A percentile compares a stretch with the other conserved stretches of the same genome.
These are phyloP conservation scores for Erpornis zantholeuca DNA, from an alignment of 2,113 vertebrate genomes.

Conservation along the genomic window DNA sequence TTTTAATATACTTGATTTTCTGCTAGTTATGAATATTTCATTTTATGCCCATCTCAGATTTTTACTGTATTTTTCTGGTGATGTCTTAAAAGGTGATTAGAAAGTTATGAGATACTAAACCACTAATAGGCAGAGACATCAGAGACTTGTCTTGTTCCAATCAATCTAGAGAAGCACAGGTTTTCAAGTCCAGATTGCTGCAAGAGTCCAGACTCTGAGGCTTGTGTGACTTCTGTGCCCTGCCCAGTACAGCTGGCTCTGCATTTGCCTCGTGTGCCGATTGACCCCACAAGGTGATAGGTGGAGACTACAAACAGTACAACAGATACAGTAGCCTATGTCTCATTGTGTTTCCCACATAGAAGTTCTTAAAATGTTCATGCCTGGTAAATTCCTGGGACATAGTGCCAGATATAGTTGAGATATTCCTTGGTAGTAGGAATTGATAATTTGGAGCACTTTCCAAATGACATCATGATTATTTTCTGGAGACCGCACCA, in stretches of 20 bases:
- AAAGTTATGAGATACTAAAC: neutral
- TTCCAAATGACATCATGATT: neutral
- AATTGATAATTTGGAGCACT: neutral
- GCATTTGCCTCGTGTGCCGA: neutral
- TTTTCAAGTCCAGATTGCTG: neutral
- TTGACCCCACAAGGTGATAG: neutral
- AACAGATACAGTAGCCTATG: neutral
- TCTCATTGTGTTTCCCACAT: neutral
- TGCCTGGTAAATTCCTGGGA: neutral
- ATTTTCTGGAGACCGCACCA: neutral
- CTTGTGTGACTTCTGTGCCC: neutral
- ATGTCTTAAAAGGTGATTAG: neutral
- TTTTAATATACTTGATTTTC: neutral
- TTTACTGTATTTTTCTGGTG: neutral
- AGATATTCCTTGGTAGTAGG: neutral
- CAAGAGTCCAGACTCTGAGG: neutral
- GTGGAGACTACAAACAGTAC: neutral
- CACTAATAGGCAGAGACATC: neutral
- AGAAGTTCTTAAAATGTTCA: neutral
- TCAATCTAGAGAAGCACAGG: neutral
- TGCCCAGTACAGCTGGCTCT: neutral
- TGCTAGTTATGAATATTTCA: neutral
- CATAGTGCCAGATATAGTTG: neutral
- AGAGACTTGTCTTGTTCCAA: neutral
- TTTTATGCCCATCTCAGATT: neutral